phyloP scores from a whole-genome alignment of 2,113 vertebrate genomes.

The Chaetodon trifascialis region DNA sequence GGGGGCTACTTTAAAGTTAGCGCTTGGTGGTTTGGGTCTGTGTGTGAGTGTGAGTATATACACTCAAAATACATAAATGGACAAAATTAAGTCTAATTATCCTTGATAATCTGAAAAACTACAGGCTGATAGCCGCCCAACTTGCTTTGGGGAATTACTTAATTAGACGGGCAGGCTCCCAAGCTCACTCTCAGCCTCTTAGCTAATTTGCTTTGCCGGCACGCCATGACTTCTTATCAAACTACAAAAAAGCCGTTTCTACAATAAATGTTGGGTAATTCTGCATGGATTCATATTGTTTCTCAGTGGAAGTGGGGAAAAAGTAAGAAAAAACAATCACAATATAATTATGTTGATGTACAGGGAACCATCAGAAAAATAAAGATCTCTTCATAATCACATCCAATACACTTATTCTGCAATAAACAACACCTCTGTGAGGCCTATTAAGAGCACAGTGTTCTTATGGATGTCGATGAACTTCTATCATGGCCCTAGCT shows the following conservation, averaged over 20 bases:
- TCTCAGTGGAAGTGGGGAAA: conserved; percentile 9
- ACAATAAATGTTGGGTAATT: conserved; percentile 27
- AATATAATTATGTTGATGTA: conserved; percentile 11
- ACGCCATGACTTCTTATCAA: conserved; percentile 58
- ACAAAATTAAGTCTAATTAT: conserved; percentile 61
- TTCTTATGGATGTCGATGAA: conserved; percentile 1
- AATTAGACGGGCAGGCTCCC: conserved; percentile 69
- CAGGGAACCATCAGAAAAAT: conserved; percentile 26
- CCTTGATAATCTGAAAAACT: conserved; percentile 50
- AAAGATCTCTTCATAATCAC: conserved; percentile 25
- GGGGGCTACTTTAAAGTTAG: conserved; percentile 17
- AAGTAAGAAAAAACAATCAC: conserved; percentile 34
- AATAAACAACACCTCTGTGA: conserved; percentile 24
- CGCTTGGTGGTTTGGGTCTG: conserved; percentile 19
- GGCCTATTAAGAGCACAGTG: neutral
- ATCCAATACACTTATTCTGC: conserved; percentile 8
- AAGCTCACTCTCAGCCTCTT: conserved; percentile 31
- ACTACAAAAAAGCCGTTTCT: conserved; percentile 29
- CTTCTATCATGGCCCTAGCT: neutral
- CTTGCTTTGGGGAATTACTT: conserved; percentile 60
- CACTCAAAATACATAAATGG: conserved; percentile 47
- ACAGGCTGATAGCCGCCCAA: conserved; percentile 39
- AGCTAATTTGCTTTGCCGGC: conserved; percentile 63
- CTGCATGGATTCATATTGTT: conserved; percentile 39
- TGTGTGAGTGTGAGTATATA: neutral